These are phyloP conservation scores for Aplochiton taeniatus DNA, from an alignment of 2,797 vertebrate genomes.

Conservation along the genomic window DNA sequence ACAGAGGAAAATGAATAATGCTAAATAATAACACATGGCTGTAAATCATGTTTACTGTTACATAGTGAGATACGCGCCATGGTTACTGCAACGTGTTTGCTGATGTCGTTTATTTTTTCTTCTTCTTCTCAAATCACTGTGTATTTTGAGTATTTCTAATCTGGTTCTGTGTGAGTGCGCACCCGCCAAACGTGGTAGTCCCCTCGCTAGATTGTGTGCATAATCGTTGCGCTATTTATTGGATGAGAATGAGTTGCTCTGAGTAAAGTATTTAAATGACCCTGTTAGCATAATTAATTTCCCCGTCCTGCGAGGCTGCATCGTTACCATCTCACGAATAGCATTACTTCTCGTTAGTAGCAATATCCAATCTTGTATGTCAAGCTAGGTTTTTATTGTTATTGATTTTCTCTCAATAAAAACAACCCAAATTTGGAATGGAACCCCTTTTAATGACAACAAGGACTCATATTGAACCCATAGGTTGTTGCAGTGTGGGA, in stretches of 20 bases:
- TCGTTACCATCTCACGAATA: slow-evolving; percentile 68
- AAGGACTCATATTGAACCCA: too few relatives aligned
- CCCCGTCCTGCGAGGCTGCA: slow-evolving; percentile 67
- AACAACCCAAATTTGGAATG: not conserved
- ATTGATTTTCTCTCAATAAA: slow-evolving; percentile 18
- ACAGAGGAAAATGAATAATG: slow-evolving; percentile 90
- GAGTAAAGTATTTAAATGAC: slow-evolving; percentile 74
- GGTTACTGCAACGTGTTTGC: slow-evolving; percentile 74
- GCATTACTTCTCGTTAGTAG: slow-evolving; percentile 69
- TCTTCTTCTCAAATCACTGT: slow-evolving; percentile 62
- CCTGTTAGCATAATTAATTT: slow-evolving; percentile 77
- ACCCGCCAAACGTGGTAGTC: slow-evolving; percentile 59
- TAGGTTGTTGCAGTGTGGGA: too few relatives aligned
- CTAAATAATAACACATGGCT: slow-evolving; percentile 94
- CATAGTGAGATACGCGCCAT: slow-evolving; percentile 55
- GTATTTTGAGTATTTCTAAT: slow-evolving; percentile 31
- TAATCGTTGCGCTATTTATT: slow-evolving; percentile 76
- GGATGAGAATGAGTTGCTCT: slow-evolving; percentile 66
- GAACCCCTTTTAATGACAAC: too few relatives aligned
- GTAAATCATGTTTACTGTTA: slow-evolving; percentile 92
- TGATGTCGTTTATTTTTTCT: slow-evolving; percentile 66
- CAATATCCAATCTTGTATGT: slow-evolving; percentile 57
- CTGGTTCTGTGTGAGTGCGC: slow-evolving; percentile 67
- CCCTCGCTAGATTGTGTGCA: slow-evolving; percentile 65
- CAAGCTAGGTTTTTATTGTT: slow-evolving; percentile 65